Evolutionary conservation across 2,113 vertebrate species (phyloP).

Genomic region (Dicaeum eximium): DNA sequence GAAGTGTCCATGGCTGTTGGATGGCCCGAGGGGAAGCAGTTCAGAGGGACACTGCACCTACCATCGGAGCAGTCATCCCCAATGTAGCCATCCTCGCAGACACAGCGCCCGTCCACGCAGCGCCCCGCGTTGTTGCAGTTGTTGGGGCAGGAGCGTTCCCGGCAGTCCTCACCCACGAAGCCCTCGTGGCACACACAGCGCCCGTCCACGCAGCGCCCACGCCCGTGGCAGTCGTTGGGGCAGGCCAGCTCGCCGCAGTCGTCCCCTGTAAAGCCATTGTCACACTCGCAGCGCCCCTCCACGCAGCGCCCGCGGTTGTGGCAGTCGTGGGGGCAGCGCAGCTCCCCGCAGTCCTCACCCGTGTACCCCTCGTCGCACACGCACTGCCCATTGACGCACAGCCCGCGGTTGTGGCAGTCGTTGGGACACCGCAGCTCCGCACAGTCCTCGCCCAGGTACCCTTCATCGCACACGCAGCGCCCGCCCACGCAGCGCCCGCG

Average conservation of each 20-base stretch:
- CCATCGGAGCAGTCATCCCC: conserved; percentile 81
- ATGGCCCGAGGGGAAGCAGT: rapidly evolving
- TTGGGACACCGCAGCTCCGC: conserved; percentile 81
- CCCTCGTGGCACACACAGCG: conserved; percentile 84
- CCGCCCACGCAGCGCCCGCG: conserved; percentile 84
- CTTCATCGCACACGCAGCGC: conserved; percentile 86
- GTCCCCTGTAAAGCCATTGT: conserved; percentile 78
- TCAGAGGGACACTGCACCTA: conserved; percentile 3
- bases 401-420: conserved; percentile 79
- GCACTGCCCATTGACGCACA: conserved; percentile 82
- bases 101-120: conserved; percentile 73
- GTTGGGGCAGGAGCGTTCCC: conserved; percentile 73
- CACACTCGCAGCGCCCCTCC: conserved; percentile 82
- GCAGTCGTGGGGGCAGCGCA: conserved; percentile 84
- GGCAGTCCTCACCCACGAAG: conserved; percentile 83
- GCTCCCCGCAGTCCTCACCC: conserved; percentile 82
- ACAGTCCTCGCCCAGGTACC: conserved; percentile 82
- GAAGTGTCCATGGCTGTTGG: neutral
- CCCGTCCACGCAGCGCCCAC: conserved; percentile 80
- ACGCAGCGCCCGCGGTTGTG: conserved; percentile 79
- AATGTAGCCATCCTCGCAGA: conserved; percentile 85
- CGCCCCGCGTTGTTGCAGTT: conserved; percentile 74
- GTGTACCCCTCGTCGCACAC: conserved; percentile 80
- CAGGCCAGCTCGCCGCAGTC: conserved; percentile 85
- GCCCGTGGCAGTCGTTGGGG: conserved; percentile 79